Conservation (phyloP, 2,113 vertebrate species). For the Thalassoma bifasciatum region DNA sequence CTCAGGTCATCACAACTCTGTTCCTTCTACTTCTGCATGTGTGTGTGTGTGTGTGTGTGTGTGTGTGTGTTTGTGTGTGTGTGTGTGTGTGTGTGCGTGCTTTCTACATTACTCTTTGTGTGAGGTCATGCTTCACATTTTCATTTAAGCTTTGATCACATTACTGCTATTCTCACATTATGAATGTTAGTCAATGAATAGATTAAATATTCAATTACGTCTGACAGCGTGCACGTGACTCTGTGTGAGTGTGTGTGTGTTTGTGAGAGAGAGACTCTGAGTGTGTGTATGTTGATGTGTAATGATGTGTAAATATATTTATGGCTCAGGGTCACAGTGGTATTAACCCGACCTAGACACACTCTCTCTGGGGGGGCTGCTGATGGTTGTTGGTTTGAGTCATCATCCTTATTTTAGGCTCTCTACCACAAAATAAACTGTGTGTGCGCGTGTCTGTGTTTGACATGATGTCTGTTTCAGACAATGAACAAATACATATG, state of each 20-base stretch:
- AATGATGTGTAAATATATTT: constrained; percentile 85
- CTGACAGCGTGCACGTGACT: constrained; percentile 35
- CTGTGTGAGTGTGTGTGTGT: constrained; percentile 24
- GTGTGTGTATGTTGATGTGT: constrained; percentile 70
- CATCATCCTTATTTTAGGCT: constrained; percentile 29
- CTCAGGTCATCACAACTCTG: constrained; percentile 7
- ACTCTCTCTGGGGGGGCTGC: constrained; percentile 66
- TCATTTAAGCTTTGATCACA: constrained; percentile 70
- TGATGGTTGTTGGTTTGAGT: constrained; percentile 58
- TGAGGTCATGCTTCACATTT: constrained; percentile 67
- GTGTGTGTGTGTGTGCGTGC: constrained; percentile 19
- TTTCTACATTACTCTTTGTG: constrained; percentile 28
- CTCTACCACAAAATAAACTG: constrained; percentile 14
- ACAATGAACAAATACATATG: neutral
- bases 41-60: constrained; percentile 3
- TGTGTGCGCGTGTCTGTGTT: constrained; percentile 4
- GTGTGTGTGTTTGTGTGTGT: neutral
- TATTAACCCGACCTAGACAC: constrained; percentile 75
- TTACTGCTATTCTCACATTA: constrained; percentile 56
- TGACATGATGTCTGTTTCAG: constrained; percentile 16
- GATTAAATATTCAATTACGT: constrained; percentile 75
- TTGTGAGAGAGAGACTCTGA: constrained; percentile 16
- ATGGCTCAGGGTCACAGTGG: constrained; percentile 77
- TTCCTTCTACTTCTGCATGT: neutral
- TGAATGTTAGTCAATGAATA: constrained; percentile 73